These are phyloP conservation scores for Heterotilapia buettikoferi DNA, from an alignment of 2,113 vertebrate genomes.

Conservation along the genomic window DNA sequence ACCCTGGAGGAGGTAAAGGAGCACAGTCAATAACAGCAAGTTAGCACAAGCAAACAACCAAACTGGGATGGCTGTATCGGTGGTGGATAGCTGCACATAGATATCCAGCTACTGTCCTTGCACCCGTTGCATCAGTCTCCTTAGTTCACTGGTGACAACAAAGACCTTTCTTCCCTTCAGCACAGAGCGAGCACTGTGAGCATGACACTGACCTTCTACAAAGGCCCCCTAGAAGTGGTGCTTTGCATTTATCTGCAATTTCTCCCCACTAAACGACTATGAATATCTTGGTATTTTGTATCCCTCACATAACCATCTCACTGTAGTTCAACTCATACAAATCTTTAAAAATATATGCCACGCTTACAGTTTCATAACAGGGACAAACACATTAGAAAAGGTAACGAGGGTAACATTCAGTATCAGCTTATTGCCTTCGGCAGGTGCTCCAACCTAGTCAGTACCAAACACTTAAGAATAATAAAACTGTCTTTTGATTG, in stretches of 20 bases:
- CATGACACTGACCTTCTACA: slow-evolving; percentile 1
- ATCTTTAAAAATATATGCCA: slow-evolving; percentile 10
- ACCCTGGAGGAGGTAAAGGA: slow-evolving; percentile 74
- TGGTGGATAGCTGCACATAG: slow-evolving; percentile 27
- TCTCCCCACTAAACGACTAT: background rate
- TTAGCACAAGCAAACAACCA: background rate
- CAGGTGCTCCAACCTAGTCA: background rate
- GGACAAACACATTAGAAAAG: background rate
- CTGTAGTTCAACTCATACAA: background rate
- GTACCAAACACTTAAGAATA: background rate
- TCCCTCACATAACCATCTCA: background rate
- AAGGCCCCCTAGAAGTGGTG: background rate
- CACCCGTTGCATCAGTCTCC: slow-evolving; percentile 11
- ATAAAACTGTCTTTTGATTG: slow-evolving; percentile 14
- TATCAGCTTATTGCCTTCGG: background rate
- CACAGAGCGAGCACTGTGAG: slow-evolving; percentile 33
- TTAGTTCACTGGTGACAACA: slow-evolving; percentile 42
- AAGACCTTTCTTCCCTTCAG: slow-evolving; percentile 47
- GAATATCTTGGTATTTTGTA: background rate
- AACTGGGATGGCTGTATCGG: slow-evolving; percentile 5
- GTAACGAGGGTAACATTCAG: background rate
- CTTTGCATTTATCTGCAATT: background rate
- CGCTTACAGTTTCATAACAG: background rate
- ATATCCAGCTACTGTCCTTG: slow-evolving; percentile 11
- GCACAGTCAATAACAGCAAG: slow-evolving; percentile 4